Evolutionary conservation across 2,797 vertebrate genomes (phyloP), one percentile per base, ranked within the genome.

Genomic region (Macropodus opercularis): DNA sequence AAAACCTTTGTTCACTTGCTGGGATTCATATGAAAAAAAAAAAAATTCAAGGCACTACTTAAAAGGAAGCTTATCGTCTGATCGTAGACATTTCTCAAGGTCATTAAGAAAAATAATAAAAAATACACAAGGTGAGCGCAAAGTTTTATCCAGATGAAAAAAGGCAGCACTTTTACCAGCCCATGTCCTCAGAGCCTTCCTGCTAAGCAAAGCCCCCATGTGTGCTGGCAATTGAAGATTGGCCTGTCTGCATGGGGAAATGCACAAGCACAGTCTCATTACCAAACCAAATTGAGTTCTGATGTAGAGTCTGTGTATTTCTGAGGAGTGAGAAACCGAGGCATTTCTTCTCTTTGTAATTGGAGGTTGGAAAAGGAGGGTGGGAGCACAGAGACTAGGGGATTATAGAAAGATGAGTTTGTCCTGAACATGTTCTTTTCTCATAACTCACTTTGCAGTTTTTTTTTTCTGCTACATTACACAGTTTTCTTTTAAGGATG

Each of bases 281-380:
- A 93, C 90, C 87, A 86, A 84, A 81, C 87, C 89, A 92, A 92
- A 93, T 91, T 92, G 91, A 91, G 89, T 91, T 91, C 85, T 91
- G 90, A 90, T 91, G 87, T 90, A 85, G 89, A 90, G 88, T 83
- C 83, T 87, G 85, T 89, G 79, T 90, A 87, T 92, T 92, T 88
- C 86, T 77, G 80, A 73, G 85, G 76, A 89, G 81, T 77, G 61
- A 86, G 90, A 91, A 90, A 89, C 73, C 76, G 38, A 76, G 79
- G 78, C 80, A 87, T 91, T 90, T 91, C 87, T 91, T 89, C 85
- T 88, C 84, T 84, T 86, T 87, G 91, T 92, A 92, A 93, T 91
- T 92, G 90, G 90, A 90, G 85, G 85, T 85, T 83, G 69, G 85
- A 52, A n/a, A 81, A 87, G 77, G 79, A 80, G 80, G 83, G 78